A percentile compares a stretch with the other conserved stretches of the same genome.
These are phyloP conservation scores for Polyodon spathula DNA, from an alignment of 2,113 vertebrate species.

Conservation along the genomic window DNA sequence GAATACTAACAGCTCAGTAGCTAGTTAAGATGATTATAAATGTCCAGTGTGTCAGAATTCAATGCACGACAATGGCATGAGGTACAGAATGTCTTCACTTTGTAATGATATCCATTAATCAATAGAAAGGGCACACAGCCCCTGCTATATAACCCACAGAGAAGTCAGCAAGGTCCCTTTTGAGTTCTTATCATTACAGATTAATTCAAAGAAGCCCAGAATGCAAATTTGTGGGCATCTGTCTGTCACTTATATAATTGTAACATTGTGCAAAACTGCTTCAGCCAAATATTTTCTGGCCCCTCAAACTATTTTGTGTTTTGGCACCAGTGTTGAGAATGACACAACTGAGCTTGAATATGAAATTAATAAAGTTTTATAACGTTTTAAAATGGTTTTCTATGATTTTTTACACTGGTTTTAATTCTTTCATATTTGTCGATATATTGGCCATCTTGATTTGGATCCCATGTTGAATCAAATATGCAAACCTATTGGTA, in stretches of 20 bases:
- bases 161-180: background rate
- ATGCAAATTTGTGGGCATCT: background rate
- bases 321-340: no score
- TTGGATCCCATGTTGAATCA: no score
- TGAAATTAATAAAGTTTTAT: no score
- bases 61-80: background rate
- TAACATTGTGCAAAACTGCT: background rate
- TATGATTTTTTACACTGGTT: no score
- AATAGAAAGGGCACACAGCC: background rate
- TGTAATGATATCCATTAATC: constrained; percentile 1
- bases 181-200: background rate
- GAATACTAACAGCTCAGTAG: constrained; percentile 1
- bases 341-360: no score
- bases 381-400: no score
- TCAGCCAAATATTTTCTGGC: background rate
- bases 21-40: background rate
- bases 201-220: background rate
- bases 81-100: background rate
- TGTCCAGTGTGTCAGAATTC: background rate
- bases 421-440: no score
- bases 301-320: no score
- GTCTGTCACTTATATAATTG: background rate
- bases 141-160: constrained; percentile 2
- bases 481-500: no score
- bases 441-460: no score